These are phyloP conservation scores for Oceanites oceanicus DNA, from an alignment of 2,113 vertebrate species.

Conservation along the genomic window DNA sequence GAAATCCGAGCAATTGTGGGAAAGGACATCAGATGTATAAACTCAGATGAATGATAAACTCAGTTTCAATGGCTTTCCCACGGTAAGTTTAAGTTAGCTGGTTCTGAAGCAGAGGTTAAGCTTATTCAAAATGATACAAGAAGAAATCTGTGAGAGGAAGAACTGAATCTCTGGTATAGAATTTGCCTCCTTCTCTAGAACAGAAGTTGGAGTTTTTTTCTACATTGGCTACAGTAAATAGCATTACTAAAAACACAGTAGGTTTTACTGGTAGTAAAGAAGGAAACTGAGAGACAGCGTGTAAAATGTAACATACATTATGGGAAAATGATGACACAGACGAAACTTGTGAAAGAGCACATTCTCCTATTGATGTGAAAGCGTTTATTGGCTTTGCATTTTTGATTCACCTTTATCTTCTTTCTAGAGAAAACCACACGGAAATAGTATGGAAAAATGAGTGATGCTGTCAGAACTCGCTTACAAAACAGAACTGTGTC, in stretches of 20 bases:
- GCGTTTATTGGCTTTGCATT: background rate
- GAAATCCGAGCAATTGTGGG: slow-evolving; percentile 37
- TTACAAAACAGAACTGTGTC: background rate
- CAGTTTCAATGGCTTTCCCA: background rate
- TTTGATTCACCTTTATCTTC: slow-evolving; percentile 8
- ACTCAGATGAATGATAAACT: background rate
- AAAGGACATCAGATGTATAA: background rate
- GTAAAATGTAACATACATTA: background rate
- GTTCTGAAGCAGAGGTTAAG: background rate
- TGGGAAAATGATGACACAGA: slow-evolving; percentile 57
- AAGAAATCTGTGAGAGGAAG: background rate
- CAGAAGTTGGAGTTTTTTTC: slow-evolving; percentile 23
- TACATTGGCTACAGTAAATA: slow-evolving; percentile 5
- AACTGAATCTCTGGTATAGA: background rate
- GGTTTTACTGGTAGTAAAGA: slow-evolving; percentile 57
- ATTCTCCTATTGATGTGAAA: background rate
- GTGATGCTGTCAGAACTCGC: background rate
- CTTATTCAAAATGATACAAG: background rate
- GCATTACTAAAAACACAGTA: background rate
- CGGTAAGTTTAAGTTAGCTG: background rate
- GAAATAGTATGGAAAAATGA: background rate
- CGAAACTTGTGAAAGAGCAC: background rate
- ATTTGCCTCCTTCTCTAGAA: slow-evolving; percentile 20
- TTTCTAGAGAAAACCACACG: background rate
- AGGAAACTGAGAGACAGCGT: slow-evolving; percentile 29